Percentiles rank a stretch among this genome's conserved stretches.
These are phyloP conservation scores for Cataglyphis rosenhaueri DNA, from an alignment of 2,888 invertebrate genomes.

Conservation along the genomic window DNA sequence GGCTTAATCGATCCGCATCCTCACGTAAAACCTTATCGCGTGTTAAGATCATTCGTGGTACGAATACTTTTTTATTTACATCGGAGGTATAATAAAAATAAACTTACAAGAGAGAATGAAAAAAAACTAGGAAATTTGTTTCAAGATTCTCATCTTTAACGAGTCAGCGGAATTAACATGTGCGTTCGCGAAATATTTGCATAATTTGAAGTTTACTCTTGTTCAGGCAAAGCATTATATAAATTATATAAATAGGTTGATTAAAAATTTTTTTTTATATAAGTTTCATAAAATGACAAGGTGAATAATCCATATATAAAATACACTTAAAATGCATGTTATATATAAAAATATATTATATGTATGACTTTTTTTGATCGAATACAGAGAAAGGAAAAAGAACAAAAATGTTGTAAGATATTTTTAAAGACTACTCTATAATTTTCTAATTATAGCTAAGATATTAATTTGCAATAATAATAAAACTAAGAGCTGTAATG, in stretches of 20 bases:
- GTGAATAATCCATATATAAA: background rate
- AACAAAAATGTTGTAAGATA: background rate
- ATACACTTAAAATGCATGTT: background rate
- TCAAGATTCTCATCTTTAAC: constrained; percentile 12
- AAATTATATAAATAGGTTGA: constrained; percentile 9
- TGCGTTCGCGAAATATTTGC: constrained; percentile 10
- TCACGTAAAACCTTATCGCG: constrained; percentile 51
- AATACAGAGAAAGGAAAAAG: no score
- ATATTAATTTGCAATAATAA: constrained; percentile 53
- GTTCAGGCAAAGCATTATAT: background rate
- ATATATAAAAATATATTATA: background rate
- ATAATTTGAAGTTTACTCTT: constrained; percentile 5
- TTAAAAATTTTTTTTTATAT: background rate
- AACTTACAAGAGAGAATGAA: background rate
- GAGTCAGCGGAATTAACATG: background rate
- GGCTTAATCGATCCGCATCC: constrained; percentile 63
- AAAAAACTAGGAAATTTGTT: constrained; percentile 1
- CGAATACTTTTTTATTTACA: background rate
- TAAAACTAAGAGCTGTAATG: constrained; percentile 62
- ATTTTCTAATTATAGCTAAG: constrained; percentile 22
- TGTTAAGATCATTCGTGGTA: constrained; percentile 19
- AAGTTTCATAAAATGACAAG: background rate
- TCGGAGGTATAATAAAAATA: constrained; percentile 9
- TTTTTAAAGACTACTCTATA: background rate
- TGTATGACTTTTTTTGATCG: background rate